Conservation (phyloP, 2,113 vertebrate species). For the Nipponia nippon region DNA sequence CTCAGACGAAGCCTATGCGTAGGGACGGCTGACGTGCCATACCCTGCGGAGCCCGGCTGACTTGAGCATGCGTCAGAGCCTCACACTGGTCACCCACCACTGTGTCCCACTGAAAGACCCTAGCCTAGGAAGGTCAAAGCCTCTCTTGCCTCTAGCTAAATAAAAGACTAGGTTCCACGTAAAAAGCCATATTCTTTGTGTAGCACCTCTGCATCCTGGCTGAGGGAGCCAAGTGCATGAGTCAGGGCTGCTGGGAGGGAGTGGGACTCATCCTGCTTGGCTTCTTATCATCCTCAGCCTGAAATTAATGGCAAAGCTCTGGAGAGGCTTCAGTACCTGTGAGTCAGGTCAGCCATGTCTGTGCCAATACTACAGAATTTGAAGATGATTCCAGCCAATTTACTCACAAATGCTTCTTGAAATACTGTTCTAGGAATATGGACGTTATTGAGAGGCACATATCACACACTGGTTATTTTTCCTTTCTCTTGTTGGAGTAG, state of each 20-base stretch:
- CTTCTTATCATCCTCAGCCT: not conserved
- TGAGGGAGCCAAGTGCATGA: not conserved
- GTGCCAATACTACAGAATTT: not conserved
- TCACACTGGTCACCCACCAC: not conserved
- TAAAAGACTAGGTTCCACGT: not conserved
- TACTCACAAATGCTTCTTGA: not conserved
- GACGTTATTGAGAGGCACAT: not conserved
- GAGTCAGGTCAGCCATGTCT: not conserved
- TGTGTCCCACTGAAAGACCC: not conserved
- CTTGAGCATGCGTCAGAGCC: not conserved
- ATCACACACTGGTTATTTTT: not conserved
- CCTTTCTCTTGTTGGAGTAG: not conserved
- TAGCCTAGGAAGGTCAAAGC: not conserved
- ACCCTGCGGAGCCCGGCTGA: accelerated
- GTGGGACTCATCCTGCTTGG: not conserved
- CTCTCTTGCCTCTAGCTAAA: not conserved
- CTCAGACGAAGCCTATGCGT: not conserved
- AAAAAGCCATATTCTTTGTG: not conserved
- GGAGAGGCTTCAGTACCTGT: not conserved
- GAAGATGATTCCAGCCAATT: not conserved
- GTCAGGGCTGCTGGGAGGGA: not conserved
- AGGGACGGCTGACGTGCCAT: accelerated
- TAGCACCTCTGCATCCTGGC: not conserved
- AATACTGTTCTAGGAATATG: not conserved
- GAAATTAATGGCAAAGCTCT: not conserved